A percentile compares a stretch with the other conserved stretches of the same genome.
Evolutionary conservation across 2,888 invertebrate genomes (phyloP).

Genomic region (Euproctis similis): DNA sequence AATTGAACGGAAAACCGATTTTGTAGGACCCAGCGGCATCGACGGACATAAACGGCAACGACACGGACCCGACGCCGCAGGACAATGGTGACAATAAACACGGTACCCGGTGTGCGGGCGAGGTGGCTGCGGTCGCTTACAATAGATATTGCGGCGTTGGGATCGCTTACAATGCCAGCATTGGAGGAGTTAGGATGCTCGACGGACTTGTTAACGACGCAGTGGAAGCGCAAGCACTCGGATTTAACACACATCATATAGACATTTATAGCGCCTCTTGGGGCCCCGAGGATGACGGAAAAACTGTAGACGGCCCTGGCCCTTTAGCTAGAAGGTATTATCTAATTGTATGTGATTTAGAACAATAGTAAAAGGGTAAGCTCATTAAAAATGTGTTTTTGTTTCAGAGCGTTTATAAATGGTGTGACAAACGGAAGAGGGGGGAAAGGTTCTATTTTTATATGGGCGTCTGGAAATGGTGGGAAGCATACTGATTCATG

Average conservation of each 20-base stretch:
- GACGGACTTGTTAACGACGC: constrained; percentile 98
- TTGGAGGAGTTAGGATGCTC: constrained; percentile 97
- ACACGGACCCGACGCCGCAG: constrained; percentile 97
- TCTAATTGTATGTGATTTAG: constrained; percentile 39
- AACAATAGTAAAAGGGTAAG: constrained; percentile 30
- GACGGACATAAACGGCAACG: constrained; percentile 97
- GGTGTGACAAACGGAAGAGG: constrained; percentile 94
- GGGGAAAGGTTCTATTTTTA: constrained; percentile 96
- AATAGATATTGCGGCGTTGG: constrained; percentile 98
- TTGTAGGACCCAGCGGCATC: constrained; percentile 93
- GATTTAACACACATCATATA: constrained; percentile 94
- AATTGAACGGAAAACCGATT: constrained; percentile 19
- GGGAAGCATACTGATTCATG: constrained; percentile 97
- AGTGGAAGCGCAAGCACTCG: constrained; percentile 94
- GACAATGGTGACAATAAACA: constrained; percentile 99
- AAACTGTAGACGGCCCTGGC: constrained; percentile 96
- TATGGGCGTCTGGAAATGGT: constrained; percentile 98
- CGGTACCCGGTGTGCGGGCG: constrained; percentile 98
- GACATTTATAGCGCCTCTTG: constrained; percentile 98
- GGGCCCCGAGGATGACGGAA: constrained; percentile 98
- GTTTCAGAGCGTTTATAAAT: constrained; percentile 89
- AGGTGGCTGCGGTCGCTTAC: constrained; percentile 97
- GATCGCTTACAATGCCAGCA: constrained; percentile 96
- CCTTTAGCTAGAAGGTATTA: constrained; percentile 84
- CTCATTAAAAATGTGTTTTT: constrained; percentile 56